Evolutionary conservation across 1,140 invertebrate genomes (phyloP), one percentile per base, ranked within the genome.

Genomic region (Orius insidiosus): DNA sequence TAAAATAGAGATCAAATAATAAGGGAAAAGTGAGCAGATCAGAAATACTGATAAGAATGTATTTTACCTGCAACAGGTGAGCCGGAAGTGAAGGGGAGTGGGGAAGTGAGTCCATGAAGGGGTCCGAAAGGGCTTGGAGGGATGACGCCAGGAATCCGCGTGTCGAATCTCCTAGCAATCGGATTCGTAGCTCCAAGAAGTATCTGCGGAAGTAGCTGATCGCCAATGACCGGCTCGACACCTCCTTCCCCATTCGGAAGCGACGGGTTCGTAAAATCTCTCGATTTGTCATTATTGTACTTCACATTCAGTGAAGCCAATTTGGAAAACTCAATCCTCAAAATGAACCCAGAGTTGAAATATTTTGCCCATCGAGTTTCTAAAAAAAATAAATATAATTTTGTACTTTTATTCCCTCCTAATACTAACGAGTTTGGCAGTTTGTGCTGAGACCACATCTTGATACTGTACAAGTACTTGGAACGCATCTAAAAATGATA

Each of bases 311-410:
- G 70, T 49, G 85, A 90, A 49, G 84, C 81, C 73, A 99, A 78
- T 68, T 98, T 98, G 54, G 89, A 95, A 70, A 94, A 98, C 66
- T 99, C 95, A 58, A 99, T 97, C 60, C 92, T 84, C 56, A 99
- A 69, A n/a, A 90, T 97, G 71, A 94, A 97, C 70, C 94, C 97
- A 37, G 87, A 90, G 65, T 94, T 97, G 76, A 97, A 98, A 98
- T 95, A 61, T 97, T 97, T 67, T 98, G 94, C 0, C 93, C 92
- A 63, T 98, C 92, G 53, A 98, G 68, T 34, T 86, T 78, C n/a
- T n/a, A n/a, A n/a, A n/a, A n/a, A n/a, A n/a, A n/a, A n/a, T n/a
- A n/a, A n/a, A n/a, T n/a, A n/a, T n/a, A n/a, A n/a, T n/a, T n/a
- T n/a, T n/a, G n/a, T n/a, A n/a, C n/a, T n/a, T n/a, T n/a, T n/a